These are phyloP conservation scores for Tinea pellionella DNA, from an alignment of 2,888 invertebrate genomes.

Conservation along the genomic window DNA sequence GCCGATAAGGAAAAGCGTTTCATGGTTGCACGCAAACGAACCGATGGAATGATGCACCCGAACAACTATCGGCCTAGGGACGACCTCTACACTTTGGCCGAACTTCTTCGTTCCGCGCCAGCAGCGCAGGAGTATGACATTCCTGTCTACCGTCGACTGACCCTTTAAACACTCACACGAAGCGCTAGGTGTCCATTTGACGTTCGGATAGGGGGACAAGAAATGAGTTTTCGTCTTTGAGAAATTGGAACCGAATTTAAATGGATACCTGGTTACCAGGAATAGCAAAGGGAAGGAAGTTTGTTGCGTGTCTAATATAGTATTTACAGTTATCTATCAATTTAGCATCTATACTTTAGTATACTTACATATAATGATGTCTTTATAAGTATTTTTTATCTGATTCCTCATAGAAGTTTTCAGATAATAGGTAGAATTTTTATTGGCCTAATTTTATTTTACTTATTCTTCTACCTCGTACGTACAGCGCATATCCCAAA, in stretches of 20 bases:
- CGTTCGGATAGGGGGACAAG: neutral
- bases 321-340: neutral
- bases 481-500: neutral
- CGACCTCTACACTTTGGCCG: constrained; percentile 71
- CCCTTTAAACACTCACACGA: constrained; percentile 55
- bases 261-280: neutral
- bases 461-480: neutral
- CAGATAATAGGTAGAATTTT: neutral
- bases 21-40: constrained; percentile 72
- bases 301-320: constrained; percentile 23
- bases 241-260: neutral
- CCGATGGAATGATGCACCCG: constrained; percentile 50
- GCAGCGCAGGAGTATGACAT: constrained; percentile 66
- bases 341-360: neutral
- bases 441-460: neutral
- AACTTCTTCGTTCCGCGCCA: constrained; percentile 65
- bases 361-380: neutral
- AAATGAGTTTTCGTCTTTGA: neutral
- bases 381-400: neutral
- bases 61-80: constrained; percentile 62
- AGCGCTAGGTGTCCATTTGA: constrained; percentile 21
- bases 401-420: neutral
- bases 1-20: constrained; percentile 69
- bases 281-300: constrained; percentile 30
- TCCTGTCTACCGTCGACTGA: constrained; percentile 71